These are phyloP conservation scores for fruit fly (Drosophila melanogaster) DNA, from an alignment of 1,140 invertebrate species.

Conservation along the genomic window DNA sequence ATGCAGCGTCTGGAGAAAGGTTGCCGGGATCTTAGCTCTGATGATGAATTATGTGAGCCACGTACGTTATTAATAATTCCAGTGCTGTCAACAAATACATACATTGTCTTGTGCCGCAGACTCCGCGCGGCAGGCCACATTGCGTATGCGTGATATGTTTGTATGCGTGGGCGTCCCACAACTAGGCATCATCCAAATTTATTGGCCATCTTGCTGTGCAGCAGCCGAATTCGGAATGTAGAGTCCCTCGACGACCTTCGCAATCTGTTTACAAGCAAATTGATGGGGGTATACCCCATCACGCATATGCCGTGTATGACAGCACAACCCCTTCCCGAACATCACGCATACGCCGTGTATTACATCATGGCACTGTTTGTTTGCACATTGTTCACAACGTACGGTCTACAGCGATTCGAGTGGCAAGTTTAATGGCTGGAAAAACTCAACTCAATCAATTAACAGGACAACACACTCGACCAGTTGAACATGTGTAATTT, in stretches of 20 bases:
- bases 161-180: conserved; percentile 21
- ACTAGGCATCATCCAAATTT: conserved; percentile 39
- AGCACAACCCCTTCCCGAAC: conserved; percentile 19
- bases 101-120: conserved; percentile 58
- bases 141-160: conserved; percentile 79
- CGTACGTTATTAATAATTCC: conserved; percentile 83
- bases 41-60: conserved; percentile 81
- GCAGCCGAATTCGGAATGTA: conserved; percentile 15
- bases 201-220: conserved; percentile 38
- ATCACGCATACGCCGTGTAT: conserved; percentile 46
- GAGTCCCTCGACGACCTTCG: conserved; percentile 7
- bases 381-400: conserved; percentile 56
- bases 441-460: conserved; percentile 79
- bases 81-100: conserved; percentile 80
- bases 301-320: conserved; percentile 38
- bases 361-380: conserved; percentile 46
- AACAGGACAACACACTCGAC: conserved; percentile 25
- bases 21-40: conserved; percentile 30
- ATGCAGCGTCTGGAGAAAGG: conserved; percentile 41
- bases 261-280: conserved; percentile 34
- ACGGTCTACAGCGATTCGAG: conserved; percentile 39
- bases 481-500: conserved; percentile 26
- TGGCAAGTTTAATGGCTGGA: conserved; percentile 75
- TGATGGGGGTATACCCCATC: conserved; percentile 1
- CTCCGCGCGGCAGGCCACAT: conserved; percentile 23